Percentiles rank a stretch among this genome's conserved stretches.
Evolutionary conservation across 2,888 invertebrate species (phyloP).

Genomic region (Meta bourneti): DNA sequence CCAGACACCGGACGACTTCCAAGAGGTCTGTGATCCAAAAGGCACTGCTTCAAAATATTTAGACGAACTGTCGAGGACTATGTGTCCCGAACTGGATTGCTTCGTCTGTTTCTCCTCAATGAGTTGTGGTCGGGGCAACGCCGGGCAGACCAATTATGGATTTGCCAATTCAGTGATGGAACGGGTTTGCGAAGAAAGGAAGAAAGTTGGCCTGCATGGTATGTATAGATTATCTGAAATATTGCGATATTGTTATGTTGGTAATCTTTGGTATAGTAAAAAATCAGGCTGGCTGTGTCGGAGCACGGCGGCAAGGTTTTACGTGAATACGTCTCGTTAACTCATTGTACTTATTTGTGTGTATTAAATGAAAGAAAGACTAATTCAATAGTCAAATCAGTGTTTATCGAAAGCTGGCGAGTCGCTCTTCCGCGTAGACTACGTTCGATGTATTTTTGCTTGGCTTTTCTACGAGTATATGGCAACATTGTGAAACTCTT

Average conservation of each 20-base stretch:
- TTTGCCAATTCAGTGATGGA: slow-evolving; percentile 97
- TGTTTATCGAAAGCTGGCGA: too few species aligned
- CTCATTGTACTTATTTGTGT: too few species aligned
- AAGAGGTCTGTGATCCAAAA: slow-evolving; percentile 91
- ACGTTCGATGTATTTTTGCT: too few species aligned
- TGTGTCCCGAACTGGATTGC: slow-evolving; percentile 90
- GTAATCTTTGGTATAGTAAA: too few species aligned
- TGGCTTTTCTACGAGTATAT: too few species aligned
- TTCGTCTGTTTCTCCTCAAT: slow-evolving; percentile 98
- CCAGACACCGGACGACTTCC: slow-evolving; percentile 89
- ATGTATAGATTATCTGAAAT: not conserved
- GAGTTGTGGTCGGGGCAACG: slow-evolving; percentile 96
- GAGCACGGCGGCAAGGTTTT: too few species aligned
- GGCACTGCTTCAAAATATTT: slow-evolving; percentile 89
- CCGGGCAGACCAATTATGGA: slow-evolving; percentile 97
- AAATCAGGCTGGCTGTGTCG: too few species aligned
- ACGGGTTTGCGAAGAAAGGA: slow-evolving; percentile 92
- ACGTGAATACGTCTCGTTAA: too few species aligned
- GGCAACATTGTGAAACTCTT: too few species aligned
- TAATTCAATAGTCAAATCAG: too few species aligned
- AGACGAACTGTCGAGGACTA: slow-evolving; percentile 88
- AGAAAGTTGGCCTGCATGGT: slow-evolving; percentile 90
- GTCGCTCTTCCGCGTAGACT: too few species aligned
- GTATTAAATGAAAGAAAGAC: too few species aligned
- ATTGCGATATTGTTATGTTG: not conserved